Base-by-base conservation (phyloP, 2,113 vertebrate species). In the Ptilonorhynchus violaceus region DNA sequence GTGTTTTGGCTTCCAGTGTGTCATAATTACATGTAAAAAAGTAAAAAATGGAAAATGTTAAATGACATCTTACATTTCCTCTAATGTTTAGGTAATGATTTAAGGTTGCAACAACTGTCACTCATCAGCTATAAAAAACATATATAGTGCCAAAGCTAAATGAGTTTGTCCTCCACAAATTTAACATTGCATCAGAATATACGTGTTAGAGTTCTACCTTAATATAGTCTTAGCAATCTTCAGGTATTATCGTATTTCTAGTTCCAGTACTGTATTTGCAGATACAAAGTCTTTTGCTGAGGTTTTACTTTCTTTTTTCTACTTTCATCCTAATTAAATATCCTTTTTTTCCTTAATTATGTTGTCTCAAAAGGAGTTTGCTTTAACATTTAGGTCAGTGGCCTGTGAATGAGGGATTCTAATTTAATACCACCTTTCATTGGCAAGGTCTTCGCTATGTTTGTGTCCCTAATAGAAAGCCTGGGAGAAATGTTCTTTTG, bases 161-260 rank as follows among this genome's bases (percentile, higher is more conserved):
- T 23, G 7, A 59, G 3, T 9, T 74, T 59, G 7, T 30, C 0
- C 2, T 58, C 18, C 9, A 44, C 3, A 76, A 75, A 64, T 41
- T 49, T 62, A 75, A 21, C 2, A 63, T 22, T 81, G 3, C 13
- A 58, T 49, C 24, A 42, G 18, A 85, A 41, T 31, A 21, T 6
- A 21, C 6, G 7, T 9, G 13, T 69, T 23, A 47, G 6, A 50
- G 4, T 23, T 58, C 5, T 67, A 27, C 9, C 31, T 46, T 55
- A 46, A 78, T 7, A 59, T 4, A 56, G 2, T 7, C 3, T 56
- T 50, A 30, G 15, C 13, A 85, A 72, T 39, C 15, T 85, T 79
- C 31, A 77, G 17, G 3, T 68, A 10, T 42, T 62, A 42, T 24
- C 0, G 0, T 44, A 9, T 25, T 63, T 74, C 77, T 17, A 55